Evolutionary conservation across 2,797 vertebrate species (phyloP).

Genomic region (Spinibarbus caldwelli): DNA sequence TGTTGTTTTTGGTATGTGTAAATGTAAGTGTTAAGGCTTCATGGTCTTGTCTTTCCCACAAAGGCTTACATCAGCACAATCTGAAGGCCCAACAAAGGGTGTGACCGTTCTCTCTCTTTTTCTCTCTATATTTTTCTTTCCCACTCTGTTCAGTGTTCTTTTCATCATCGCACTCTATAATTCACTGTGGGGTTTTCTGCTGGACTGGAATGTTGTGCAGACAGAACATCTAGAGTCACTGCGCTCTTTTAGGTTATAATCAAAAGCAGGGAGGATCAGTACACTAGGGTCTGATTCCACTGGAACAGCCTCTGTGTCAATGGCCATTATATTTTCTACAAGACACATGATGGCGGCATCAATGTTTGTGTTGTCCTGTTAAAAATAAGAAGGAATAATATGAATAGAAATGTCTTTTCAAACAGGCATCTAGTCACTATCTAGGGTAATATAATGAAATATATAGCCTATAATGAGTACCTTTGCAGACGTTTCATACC

Average conservation of each 20-base stretch:
- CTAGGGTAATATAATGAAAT: not conserved
- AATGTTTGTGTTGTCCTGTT: slow-evolving; percentile 82
- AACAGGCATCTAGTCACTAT: not conserved
- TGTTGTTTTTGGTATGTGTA: slow-evolving; percentile 40
- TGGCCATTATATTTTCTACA: slow-evolving; percentile 76
- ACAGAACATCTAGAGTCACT: slow-evolving; percentile 62
- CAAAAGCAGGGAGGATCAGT: slow-evolving; percentile 71
- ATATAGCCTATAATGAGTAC: slow-evolving; percentile 56
- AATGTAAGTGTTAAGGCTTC: slow-evolving; percentile 28
- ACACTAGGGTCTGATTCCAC: slow-evolving; percentile 60
- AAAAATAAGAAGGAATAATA: slow-evolving; percentile 10
- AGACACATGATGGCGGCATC: slow-evolving; percentile 77
- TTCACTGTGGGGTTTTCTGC: slow-evolving; percentile 50
- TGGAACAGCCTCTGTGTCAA: slow-evolving; percentile 64
- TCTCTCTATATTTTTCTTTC: slow-evolving; percentile 7
- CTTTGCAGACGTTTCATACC: slow-evolving; percentile 83
- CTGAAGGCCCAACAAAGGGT: slow-evolving; percentile 16
- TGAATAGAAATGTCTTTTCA: not conserved
- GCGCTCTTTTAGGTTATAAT: slow-evolving; percentile 68
- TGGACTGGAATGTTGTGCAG: slow-evolving; percentile 62
- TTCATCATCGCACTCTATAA: slow-evolving; percentile 30
- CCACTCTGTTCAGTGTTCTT: not conserved
- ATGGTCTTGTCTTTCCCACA: slow-evolving; percentile 40
- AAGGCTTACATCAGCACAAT: slow-evolving; percentile 43
- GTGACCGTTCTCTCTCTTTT: slow-evolving; percentile 25